Percentiles rank a stretch among this genome's conserved stretches.
These are phyloP conservation scores for Scaptomyza pallida DNA, from an alignment of 1,140 invertebrate species.

Conservation along the genomic window DNA sequence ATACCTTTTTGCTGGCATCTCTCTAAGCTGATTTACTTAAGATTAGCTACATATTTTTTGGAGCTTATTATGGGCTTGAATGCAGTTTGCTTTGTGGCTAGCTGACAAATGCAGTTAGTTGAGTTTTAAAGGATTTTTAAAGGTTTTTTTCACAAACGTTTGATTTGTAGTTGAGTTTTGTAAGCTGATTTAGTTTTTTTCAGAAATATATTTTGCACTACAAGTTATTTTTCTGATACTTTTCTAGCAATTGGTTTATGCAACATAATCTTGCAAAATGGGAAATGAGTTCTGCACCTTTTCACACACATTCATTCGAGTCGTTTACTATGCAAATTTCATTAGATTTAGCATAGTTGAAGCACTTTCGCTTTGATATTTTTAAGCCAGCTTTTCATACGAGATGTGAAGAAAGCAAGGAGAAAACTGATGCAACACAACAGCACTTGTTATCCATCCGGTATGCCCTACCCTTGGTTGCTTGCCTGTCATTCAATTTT, in stretches of 20 bases:
- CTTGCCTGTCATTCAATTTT: constrained; percentile 35
- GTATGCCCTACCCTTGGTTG: neutral
- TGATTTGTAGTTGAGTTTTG: no score
- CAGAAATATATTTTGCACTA: no score
- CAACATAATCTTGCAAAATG: neutral
- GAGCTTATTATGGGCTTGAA: constrained; percentile 2
- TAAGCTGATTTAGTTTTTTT: neutral
- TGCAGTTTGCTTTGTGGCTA: no score
- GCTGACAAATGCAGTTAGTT: no score
- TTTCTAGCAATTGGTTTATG: neutral
- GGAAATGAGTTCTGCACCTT: neutral
- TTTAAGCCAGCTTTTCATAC: constrained; percentile 11
- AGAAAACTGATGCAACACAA: constrained; percentile 10
- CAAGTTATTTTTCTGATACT: no score
- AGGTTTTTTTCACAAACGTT: no score
- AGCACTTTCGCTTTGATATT: constrained; percentile 20
- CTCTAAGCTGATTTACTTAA: constrained; percentile 35
- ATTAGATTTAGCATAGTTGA: constrained; percentile 17
- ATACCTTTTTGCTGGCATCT: constrained; percentile 5
- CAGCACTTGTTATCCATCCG: neutral
- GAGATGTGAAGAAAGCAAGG: neutral
- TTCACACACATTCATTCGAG: neutral
- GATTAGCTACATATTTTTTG: constrained; percentile 29
- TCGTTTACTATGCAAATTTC: constrained; percentile 6
- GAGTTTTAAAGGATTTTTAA: no score